Base-by-base conservation (phyloP, 2,888 invertebrate genomes). In the Orthonychiurus folsomi region DNA sequence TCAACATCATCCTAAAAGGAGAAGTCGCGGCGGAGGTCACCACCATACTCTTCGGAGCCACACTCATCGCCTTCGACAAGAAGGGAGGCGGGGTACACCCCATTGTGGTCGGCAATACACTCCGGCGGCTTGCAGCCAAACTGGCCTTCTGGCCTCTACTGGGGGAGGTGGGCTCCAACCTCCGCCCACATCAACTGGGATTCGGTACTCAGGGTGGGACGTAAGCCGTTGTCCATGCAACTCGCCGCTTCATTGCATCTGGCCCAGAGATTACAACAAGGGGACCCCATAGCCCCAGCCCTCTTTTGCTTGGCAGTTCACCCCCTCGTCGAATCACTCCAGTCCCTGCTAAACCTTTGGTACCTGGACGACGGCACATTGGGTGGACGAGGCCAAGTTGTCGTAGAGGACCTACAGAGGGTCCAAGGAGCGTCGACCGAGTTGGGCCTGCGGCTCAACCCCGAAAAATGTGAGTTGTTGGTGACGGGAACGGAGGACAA, bases 31-130 rank as follows among this genome's bases (percentile, higher is more conserved):
- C 21, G 2, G 12, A n/a, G 15, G 20, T 61, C 20, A 15, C 50
- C 1, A 47, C 26, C 15, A 47, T 61, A 27, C 21, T 65, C 21
- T 65, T 37, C 50, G 66, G 66, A 1, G 66, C 66, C 1, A 20
- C 37, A 2, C 55, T 66, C 15, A 60, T 57, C n/a, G 63, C 66
- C 3, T 24, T 66, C 1, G 48, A 21, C 2, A 66, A 66, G 25
- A 64, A 64, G 48, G 62, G 56, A 50, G 66, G 64, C 1, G 66
- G 66, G 5, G 26, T 66, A 23, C 37, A 63, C 1, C 67, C 67
- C 1, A 63, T 67, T 25, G 67, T 63, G 9, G 62, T 66, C 3
- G 64, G 63, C 1, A 26, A 26, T 18, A 37, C 47, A 1, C 25
- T 37, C 1, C 1, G 65, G 18, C 21, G 65, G 5, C 47, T 66